Conservation (phyloP, 35 echinoderm and acorn worm species). For the Apostichopus californicus region DNA sequence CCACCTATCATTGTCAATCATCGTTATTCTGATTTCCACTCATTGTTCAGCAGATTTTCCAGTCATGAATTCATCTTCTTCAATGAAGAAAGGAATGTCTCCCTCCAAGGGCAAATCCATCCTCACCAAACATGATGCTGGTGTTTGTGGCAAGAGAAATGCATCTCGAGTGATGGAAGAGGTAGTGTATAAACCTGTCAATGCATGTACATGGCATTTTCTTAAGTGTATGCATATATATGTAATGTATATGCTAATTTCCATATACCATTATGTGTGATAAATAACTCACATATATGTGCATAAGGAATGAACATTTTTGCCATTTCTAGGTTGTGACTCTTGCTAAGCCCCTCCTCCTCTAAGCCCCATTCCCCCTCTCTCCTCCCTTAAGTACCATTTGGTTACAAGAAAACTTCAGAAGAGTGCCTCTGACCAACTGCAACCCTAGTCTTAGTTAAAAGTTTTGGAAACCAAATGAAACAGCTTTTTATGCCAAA, state of each 20-base stretch:
- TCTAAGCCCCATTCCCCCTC: no score
- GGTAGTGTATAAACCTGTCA: slow-evolving; percentile 47
- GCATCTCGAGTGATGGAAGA: slow-evolving; percentile 83
- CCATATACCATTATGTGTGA: background rate
- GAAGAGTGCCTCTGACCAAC: no score
- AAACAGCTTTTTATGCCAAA: no score
- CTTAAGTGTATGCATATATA: background rate
- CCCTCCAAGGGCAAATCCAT: slow-evolving; percentile 37
- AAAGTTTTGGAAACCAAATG: no score
- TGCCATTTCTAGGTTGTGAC: background rate
- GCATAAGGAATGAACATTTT: background rate
- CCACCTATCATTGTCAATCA: background rate
- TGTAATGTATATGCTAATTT: background rate
- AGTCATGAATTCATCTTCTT: background rate
- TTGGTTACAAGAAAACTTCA: no score
- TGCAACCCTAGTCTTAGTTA: no score
- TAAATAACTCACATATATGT: background rate
- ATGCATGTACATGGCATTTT: background rate
- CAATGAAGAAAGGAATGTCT: background rate
- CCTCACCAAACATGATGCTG: slow-evolving; percentile 85
- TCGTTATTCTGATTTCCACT: background rate
- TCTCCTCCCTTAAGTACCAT: no score
- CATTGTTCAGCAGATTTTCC: slow-evolving; percentile 1
- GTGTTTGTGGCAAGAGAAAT: slow-evolving; percentile 82
- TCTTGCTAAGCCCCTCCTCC: no score